Evolutionary conservation across 2,797 vertebrate genomes (phyloP), one percentile per base, ranked within the genome.

Genomic region (Pteropus rufus): DNA sequence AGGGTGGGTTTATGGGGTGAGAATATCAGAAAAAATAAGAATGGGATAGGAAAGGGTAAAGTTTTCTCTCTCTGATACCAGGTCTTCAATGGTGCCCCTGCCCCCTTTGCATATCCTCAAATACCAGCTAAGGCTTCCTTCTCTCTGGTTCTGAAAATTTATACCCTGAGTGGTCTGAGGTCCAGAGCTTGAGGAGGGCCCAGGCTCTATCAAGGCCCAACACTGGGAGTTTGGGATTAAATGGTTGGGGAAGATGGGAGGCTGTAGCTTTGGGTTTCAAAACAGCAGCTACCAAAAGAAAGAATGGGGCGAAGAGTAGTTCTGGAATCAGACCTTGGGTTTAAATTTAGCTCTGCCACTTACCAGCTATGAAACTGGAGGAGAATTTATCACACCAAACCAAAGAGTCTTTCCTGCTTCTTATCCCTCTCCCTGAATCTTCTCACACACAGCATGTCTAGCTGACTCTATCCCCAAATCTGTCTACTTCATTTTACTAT

Each of bases 391-490:
- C 10, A 6, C 29, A 29, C 12, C 14, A 64, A 86, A 62, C 69
- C 19, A 19, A 69, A 62, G 29, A 24, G 26, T 18, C 69, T 41
- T 52, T 75, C 44, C 56, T 56, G 56, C 9, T 49, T 19, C 62
- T 88, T 77, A 39, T 82, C 26, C 21, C 34, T 88, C n/a, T 14
- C 11, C 8, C 2, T 2, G 19, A 36, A 16, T n/a, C 39, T 85
- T 8, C 65, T 72, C 46, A 2, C 15, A 52, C 2, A 10, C 1
- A 58, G 64, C 41, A 24, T 24, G 60, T 54, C 49, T 18, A 1
- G 1, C 29, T 0, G 4, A 34, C 24, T 49, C 10, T 15, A 0
- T 4, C 29, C 16, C 67, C 49, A 41, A 16, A 73, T 11, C 18
- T 4, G 8, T 3, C 56, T n/a, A 5, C 14, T 70, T 54, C 60